These are phyloP conservation scores for Phrynocephalus vlangalii DNA, from an alignment of 2,797 vertebrate genomes.

Conservation along the genomic window DNA sequence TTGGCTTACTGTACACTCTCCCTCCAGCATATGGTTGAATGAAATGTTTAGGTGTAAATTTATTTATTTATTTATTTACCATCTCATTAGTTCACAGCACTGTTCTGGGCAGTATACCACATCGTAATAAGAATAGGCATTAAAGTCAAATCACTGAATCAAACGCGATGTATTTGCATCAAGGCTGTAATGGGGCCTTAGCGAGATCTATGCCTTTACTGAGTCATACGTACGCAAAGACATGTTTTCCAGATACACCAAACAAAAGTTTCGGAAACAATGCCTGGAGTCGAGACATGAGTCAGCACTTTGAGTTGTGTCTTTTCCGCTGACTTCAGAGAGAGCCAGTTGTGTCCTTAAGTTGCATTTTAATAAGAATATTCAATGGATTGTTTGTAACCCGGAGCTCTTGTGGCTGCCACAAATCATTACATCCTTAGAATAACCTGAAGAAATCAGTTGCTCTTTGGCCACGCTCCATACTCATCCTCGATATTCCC, in stretches of 20 bases:
- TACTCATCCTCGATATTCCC: neutral
- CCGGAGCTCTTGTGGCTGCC: constrained; percentile 46
- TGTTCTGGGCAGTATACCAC: no score
- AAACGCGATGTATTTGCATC: neutral
- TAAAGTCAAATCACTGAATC: no score
- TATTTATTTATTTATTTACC: no score
- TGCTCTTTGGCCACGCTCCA: constrained; percentile 3
- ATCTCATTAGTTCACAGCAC: no score
- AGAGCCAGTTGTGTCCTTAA: constrained; percentile 57
- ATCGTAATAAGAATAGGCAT: no score
- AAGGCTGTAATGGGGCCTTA: neutral
- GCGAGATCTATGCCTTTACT: neutral
- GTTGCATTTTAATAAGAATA: constrained; percentile 62
- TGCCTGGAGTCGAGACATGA: constrained; percentile 60
- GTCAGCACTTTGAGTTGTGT: constrained; percentile 60
- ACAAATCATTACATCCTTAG: constrained; percentile 31
- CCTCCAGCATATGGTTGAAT: no score
- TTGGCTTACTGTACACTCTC: no score
- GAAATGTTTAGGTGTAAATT: no score
- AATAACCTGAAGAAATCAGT: constrained; percentile 12
- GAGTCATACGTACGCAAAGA: constrained; percentile 13
- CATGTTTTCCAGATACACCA: constrained; percentile 45
- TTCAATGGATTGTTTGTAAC: constrained; percentile 55
- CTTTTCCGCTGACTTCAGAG: constrained; percentile 51
- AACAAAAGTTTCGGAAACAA: constrained; percentile 60